Evolutionary conservation across 2,797 vertebrate genomes (phyloP).

Genomic region (Poeciliopsis infans): DNA sequence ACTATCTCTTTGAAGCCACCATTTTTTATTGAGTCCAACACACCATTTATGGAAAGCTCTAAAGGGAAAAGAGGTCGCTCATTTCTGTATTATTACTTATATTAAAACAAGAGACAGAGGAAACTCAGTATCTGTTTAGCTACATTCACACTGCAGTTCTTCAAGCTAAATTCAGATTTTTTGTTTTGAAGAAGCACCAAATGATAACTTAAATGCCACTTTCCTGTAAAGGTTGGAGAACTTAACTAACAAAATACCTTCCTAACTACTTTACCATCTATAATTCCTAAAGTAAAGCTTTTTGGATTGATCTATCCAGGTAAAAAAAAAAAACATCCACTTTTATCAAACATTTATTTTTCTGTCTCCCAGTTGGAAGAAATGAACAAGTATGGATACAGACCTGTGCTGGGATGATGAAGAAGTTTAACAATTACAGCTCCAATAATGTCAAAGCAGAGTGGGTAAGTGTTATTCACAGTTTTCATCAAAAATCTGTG

Average conservation of each 20-base stretch:
- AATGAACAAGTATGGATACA: constrained; percentile 18
- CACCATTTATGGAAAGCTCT: constrained; percentile 74
- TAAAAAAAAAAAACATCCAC: background rate
- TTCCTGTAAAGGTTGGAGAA: background rate
- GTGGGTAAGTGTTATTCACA: constrained; percentile 39
- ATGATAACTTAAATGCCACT: background rate
- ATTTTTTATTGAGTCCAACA: constrained; percentile 24
- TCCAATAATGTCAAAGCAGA: constrained; percentile 71
- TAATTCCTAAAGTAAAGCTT: background rate
- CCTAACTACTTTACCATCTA: background rate
- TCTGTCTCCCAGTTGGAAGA: background rate
- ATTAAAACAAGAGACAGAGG: background rate
- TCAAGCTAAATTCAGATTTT: background rate
- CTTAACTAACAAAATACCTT: background rate
- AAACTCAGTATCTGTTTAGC: background rate
- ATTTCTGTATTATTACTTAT: background rate
- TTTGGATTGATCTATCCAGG: background rate
- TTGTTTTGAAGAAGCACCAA: background rate
- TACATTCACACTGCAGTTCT: background rate
- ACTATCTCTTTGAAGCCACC: constrained; percentile 68
- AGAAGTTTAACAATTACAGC: constrained; percentile 63
- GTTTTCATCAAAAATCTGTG: constrained; percentile 67
- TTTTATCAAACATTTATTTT: background rate
- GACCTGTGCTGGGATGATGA: constrained; percentile 63
- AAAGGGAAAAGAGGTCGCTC: background rate